A percentile compares a stretch with the other conserved stretches of the same genome.
Evolutionary conservation across 2,113 vertebrate genomes (phyloP).

Genomic region (Leucoraja erinaceus): DNA sequence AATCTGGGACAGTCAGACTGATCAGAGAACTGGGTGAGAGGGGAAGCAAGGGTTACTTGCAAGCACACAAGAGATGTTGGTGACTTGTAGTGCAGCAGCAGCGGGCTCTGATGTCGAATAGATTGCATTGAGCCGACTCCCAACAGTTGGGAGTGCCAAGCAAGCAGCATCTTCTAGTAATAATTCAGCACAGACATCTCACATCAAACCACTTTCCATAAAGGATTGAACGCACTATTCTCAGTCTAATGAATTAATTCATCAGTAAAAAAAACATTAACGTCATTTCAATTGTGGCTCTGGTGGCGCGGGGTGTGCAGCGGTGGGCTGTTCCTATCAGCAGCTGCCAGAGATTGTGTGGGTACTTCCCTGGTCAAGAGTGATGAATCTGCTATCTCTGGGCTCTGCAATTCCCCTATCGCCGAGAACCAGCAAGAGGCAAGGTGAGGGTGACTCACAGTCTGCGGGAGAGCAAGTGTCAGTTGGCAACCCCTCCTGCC

Average conservation of each 20-base stretch:
- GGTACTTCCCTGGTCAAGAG: neutral
- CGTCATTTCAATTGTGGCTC: neutral
- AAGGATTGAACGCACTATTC: neutral
- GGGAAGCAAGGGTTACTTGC: too few relatives aligned
- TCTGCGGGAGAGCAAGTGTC: neutral
- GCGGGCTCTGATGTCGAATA: neutral
- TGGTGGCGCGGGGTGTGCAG: neutral
- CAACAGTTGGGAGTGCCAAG: neutral
- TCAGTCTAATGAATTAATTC: constrained; percentile 25
- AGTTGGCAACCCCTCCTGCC: neutral
- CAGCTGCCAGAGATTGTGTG: neutral
- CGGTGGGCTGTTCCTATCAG: constrained; percentile 8
- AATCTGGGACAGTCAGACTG: too few relatives aligned
- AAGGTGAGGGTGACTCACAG: neutral
- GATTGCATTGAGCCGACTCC: neutral
- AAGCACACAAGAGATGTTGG: neutral
- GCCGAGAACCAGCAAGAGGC: neutral
- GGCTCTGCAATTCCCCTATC: neutral
- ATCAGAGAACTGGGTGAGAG: too few relatives aligned
- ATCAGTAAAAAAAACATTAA: neutral
- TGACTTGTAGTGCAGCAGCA: neutral
- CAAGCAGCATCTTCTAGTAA: neutral
- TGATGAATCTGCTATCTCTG: neutral
- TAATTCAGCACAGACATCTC: neutral
- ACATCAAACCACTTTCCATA: constrained; percentile 7